Base-by-base conservation (phyloP, 2,113 vertebrate species). In the Blennius ocellaris region DNA sequence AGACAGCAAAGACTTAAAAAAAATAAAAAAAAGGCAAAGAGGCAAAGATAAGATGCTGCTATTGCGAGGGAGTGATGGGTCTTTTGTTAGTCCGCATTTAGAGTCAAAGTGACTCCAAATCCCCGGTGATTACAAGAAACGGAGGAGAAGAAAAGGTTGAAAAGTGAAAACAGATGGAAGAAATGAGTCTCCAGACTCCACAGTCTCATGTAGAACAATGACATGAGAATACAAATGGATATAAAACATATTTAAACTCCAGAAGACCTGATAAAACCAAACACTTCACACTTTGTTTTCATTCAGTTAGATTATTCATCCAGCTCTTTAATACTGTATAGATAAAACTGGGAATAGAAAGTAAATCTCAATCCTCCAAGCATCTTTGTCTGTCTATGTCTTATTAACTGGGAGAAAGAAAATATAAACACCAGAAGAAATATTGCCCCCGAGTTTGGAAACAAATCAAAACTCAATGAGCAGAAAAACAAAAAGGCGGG, bases 81-180 rank as follows among this genome's bases (percentile, higher is more conserved):
- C 56, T 52, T 67, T 60, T 72, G 77, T 69, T 56, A 40, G 50
- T 11, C 38, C 64, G 72, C 54, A 62, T 73, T 82, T 65, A 73
- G 59, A 82, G 38, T 16, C 48, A 69, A 69, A 73, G 60, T 61
- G 77, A 73, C 64, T 76, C 47, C 40, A 54, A 21, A 7, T 77
- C 54, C 8, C 41, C n/a, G 4, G 56, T 40, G 73, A 76, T 68
- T 30, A 54, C 52, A 63, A 6, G 0, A 58, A 55, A 53, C 6
- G 57, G 43, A 68, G 45, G n/a, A 16, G 36, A 21, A 11, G 11
- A 37, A 30, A 40, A 38, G 17, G 38, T 21, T 9, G 6, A 6
- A 14, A 38, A 49, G 54, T 12, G 7, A 64, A 37, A 40, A 16
- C 1, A 50, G 36, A 65, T 45, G 14, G 59, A 58, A 40, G 5